A percentile compares a stretch with the other conserved stretches of the same genome.
Evolutionary conservation across 2,888 invertebrate species (phyloP).

Genomic region (Agelastica alni): DNA sequence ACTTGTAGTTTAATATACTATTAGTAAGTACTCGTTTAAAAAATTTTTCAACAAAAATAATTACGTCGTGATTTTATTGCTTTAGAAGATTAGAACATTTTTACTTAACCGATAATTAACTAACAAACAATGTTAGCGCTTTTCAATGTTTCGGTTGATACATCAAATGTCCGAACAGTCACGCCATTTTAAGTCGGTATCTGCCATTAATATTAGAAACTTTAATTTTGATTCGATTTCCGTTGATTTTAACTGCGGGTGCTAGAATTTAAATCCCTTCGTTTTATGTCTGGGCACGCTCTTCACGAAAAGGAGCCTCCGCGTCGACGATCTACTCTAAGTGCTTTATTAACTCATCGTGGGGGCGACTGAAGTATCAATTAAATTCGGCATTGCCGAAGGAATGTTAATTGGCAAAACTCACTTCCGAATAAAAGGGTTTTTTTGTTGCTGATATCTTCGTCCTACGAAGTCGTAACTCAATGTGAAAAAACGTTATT

Average conservation of each 20-base stretch:
- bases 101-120: too few relatives aligned
- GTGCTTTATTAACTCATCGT: conserved; percentile 32
- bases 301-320: conserved; percentile 42
- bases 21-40: too few relatives aligned
- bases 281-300: conserved; percentile 52
- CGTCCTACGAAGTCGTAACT: too few relatives aligned
- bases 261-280: conserved; percentile 46
- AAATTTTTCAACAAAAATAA: too few relatives aligned
- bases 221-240: conserved; percentile 48
- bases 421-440: too few relatives aligned
- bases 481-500: too few relatives aligned
- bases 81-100: too few relatives aligned
- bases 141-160: neutral
- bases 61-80: too few relatives aligned
- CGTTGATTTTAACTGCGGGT: conserved; percentile 35
- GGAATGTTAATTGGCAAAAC: too few relatives aligned
- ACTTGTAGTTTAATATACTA: too few relatives aligned
- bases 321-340: conserved; percentile 28
- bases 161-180: conserved; percentile 18
- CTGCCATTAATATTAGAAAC: conserved; percentile 46
- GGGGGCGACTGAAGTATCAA: conserved; percentile 16
- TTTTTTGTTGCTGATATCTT: too few relatives aligned
- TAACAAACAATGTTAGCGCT: neutral
- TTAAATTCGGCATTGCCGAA: neutral
- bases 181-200: conserved; percentile 34